Evolutionary conservation across 2,797 vertebrate species (phyloP).

Genomic region (Vultur gryphus): DNA sequence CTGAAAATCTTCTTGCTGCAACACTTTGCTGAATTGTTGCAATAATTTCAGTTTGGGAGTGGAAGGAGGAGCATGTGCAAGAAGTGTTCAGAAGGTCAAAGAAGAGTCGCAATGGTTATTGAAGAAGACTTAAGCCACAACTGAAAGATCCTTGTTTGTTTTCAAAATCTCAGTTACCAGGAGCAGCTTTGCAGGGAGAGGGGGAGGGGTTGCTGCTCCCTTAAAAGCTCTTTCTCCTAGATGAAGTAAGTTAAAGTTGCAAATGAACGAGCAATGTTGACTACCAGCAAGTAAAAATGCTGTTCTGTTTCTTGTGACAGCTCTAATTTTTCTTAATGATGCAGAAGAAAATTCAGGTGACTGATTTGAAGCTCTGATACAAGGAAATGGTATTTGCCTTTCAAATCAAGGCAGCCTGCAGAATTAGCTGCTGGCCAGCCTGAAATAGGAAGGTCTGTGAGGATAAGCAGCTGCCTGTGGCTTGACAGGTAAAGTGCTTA

Average conservation of each 20-base stretch:
- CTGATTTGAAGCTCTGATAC: not conserved
- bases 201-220: not conserved
- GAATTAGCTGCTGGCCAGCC: conserved; percentile 61
- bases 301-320: not conserved
- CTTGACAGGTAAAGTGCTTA: conserved; percentile 6
- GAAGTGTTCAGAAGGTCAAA: not conserved
- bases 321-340: not conserved
- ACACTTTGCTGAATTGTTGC: not conserved
- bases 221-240: not conserved
- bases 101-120: not conserved
- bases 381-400: conserved; percentile 10
- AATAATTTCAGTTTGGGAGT: not conserved
- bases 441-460: conserved; percentile 30
- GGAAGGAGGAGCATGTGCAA: not conserved
- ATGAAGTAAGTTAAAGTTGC: not conserved
- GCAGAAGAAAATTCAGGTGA: not conserved
- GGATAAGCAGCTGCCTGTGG: conserved; percentile 47
- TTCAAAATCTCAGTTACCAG: not conserved
- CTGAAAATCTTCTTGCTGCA: not conserved
- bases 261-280: not conserved
- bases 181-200: not conserved
- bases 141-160: not conserved
- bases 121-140: not conserved
- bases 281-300: not conserved
- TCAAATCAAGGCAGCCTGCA: not conserved